These are phyloP conservation scores for Alauda arvensis DNA, from an alignment of 2,797 vertebrate genomes.

Conservation along the genomic window DNA sequence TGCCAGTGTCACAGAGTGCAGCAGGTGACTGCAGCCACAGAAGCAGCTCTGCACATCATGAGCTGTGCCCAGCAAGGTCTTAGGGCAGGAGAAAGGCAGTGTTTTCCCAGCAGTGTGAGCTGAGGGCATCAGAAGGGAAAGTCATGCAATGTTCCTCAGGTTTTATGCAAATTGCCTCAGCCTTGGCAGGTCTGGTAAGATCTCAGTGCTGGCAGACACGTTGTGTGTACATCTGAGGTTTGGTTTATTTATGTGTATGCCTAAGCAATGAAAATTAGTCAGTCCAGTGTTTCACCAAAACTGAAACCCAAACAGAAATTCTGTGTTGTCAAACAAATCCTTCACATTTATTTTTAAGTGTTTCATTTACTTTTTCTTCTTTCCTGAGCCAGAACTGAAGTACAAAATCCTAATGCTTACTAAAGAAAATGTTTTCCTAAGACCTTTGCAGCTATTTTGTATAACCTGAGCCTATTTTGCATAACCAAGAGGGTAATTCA, in stretches of 20 bases:
- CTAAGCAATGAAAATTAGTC: neutral
- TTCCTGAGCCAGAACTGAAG: neutral
- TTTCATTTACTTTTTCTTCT: neutral
- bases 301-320: neutral
- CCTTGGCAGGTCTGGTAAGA: neutral
- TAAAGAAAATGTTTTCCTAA: neutral
- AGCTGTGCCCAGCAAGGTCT: neutral
- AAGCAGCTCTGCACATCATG: neutral
- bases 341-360: neutral
- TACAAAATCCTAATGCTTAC: neutral
- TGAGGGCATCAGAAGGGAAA: neutral
- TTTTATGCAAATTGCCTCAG: neutral
- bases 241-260: neutral
- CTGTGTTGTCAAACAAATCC: neutral
- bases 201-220: neutral
- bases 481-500: neutral
- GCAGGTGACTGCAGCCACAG: neutral
- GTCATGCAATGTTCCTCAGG: neutral
- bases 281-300: neutral
- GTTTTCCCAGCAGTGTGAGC: rapidly evolving
- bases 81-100: neutral
- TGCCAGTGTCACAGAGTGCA: neutral
- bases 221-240: neutral
- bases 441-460: neutral
- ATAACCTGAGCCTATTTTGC: neutral